Evolutionary conservation across 2,113 vertebrate genomes (phyloP), one percentile per base, ranked within the genome.

Genomic region (Cepphus grylle): DNA sequence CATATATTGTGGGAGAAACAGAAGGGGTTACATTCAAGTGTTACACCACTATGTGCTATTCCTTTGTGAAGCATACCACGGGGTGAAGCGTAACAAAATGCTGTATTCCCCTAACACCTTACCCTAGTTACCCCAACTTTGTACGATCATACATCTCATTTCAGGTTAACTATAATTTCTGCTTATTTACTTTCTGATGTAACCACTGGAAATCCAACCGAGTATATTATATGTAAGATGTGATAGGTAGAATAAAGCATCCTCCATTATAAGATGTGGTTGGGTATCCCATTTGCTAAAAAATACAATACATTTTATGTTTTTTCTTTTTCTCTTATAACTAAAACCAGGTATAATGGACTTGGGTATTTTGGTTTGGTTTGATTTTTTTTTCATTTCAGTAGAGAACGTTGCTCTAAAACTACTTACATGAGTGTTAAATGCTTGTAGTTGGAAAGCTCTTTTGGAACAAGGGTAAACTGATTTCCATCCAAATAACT

Each of bases 401-500:
- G 19, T 43, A 55, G 10, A 73, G 30, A 67, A 86, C 6, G 7
- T 61, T 85, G 36, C 7, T 94, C 29, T 80, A 79, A 67, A 79
- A 21, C n/a, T 96, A 99, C 99, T 98, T 98, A 99, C 99, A 99
- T 99, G 76, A 99, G 99, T 45, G 99, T 99, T 97, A 99, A 98
- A 96, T 99, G 99, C 97, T 99, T 99, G 97, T 99, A 99, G 98
- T 99, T 99, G 79, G 99, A 99, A 96, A 99, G 99, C 91, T 99
- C 99, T 98, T 98, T 98, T 34, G 99, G 99, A 97, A 99, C 98
- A 96, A 99, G 98, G 12, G 98, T 99, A 97, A 99, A 99, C 74
- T 99, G 99, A 97, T 99, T 99, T 95, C 99, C 99, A 98, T 99
- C 99, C 98, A 99, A 98, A 98, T 99, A 99, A 76, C 99, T 99